Conservation (phyloP, 2,113 vertebrate species). For the Oryzias woworae region DNA sequence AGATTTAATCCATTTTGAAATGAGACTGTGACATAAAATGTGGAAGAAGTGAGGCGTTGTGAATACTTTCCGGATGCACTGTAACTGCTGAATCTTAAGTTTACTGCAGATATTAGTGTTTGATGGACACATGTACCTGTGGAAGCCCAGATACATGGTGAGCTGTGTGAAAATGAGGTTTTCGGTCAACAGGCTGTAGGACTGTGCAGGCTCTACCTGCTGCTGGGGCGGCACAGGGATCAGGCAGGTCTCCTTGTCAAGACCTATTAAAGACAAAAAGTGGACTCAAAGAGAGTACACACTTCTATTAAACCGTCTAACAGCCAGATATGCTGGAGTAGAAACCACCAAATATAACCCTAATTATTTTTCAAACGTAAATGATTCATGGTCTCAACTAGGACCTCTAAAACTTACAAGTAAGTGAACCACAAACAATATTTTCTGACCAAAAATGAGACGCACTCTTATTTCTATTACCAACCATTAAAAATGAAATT, state of each 20-base stretch:
- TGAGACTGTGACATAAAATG: no score
- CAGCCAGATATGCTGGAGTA: background rate
- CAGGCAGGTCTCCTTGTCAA: conserved; percentile 96
- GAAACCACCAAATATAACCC: no score
- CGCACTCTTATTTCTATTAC: no score
- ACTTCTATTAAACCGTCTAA: background rate
- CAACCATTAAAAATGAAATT: no score
- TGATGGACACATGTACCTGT: conserved; percentile 79
- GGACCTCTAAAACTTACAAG: no score
- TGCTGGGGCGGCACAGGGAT: conserved; percentile 86
- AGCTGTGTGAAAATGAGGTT: conserved; percentile 95
- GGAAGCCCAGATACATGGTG: conserved; percentile 91
- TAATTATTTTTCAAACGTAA: no score
- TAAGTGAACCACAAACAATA: no score
- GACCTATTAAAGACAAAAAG: conserved; percentile 71
- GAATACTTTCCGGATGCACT: background rate
- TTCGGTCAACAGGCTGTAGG: conserved; percentile 94
- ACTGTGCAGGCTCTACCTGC: conserved; percentile 82
- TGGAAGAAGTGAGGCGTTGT: no score
- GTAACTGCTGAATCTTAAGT: background rate
- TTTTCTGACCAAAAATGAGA: no score
- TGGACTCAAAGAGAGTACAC: no score
- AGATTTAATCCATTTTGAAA: no score
- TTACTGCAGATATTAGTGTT: background rate
- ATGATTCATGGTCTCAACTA: no score